These are phyloP conservation scores for Odontomyia ornata DNA, from an alignment of 2,888 invertebrate genomes.

Conservation along the genomic window DNA sequence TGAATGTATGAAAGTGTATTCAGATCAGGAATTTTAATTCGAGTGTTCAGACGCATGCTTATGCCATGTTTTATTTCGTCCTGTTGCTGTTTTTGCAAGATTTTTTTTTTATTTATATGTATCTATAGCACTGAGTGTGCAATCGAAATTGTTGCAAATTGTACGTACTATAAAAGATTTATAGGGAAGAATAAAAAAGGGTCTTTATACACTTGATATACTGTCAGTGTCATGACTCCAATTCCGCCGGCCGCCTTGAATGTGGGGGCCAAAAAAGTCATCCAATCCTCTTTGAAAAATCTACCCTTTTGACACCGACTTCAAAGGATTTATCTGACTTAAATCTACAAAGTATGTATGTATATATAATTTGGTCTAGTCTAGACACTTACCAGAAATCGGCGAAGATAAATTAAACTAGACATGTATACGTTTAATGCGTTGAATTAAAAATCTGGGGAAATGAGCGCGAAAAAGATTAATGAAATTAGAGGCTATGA, in stretches of 20 bases:
- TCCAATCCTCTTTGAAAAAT: conserved; percentile 17
- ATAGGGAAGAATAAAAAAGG: neutral
- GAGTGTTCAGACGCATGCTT: conserved; percentile 38
- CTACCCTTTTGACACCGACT: conserved; percentile 6
- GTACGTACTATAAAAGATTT: neutral
- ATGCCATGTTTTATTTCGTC: neutral
- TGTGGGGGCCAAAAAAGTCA: neutral
- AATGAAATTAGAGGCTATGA: neutral
- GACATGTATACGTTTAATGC: neutral
- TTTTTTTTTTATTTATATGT: neutral
- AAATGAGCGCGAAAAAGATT: conserved; percentile 17
- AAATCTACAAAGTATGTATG: neutral
- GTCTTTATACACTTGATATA: neutral
- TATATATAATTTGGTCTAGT: neutral
- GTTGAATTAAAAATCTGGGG: no score
- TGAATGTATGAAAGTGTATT: conserved; percentile 11
- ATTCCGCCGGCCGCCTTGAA: neutral
- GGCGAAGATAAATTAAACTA: neutral
- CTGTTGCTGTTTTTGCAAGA: conserved; percentile 9
- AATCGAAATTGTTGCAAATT: neutral
- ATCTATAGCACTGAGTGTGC: neutral
- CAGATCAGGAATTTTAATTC: conserved; percentile 38
- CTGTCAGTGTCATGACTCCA: conserved; percentile 18
- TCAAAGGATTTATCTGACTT: neutral
- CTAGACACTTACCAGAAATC: neutral